Evolutionary conservation across 2,888 invertebrate species (phyloP), one percentile per base, ranked within the genome.

Genomic region (Megalurothrips usitatus): DNA sequence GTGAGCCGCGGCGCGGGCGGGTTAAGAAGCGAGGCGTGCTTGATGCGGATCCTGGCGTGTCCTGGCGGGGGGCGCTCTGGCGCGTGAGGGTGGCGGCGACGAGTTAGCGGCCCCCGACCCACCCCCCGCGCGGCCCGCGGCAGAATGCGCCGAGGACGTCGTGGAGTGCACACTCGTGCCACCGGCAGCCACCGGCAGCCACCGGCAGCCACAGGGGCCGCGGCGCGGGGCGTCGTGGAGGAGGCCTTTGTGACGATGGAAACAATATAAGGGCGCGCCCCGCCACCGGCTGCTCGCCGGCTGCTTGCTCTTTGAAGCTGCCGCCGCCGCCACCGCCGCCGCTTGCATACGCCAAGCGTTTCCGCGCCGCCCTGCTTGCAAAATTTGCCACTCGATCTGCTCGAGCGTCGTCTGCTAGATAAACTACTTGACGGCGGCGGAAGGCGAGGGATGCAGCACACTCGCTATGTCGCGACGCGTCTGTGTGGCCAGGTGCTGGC

Each of bases 361-460:
- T 75, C 23, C 23, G 68, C 10, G 58, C 6, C 34, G 34, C 34
- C 2, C 34, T 4, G 34, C 52, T 52, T n/a, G 68, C 68, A 12
- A 75, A 75, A 75, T 75, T n/a, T 75, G 68, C 68, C 68, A 75
- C 68, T 75, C 68, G 68, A 75, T 75, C 12, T 58, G 17, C 19
- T 17, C 58, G 58, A 58, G 58, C 58, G 34, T 43, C 34, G 34
- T 43, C 34, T 43, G 34, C 34, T 43, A 43, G 34, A 43, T 43
- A 43, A 43, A 43, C 34, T 43, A 43, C 34, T 43, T 43, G 34
- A 43, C 34, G 34, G 34, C 34, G 34, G 2, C 3, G 6, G 34
- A 2, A 43, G 34, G 6, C 34, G 6, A 43, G 34, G 34, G 34
- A 43, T 4, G 34, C 34, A 43, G 34, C 34, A 43, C 34, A 43